A percentile compares a stretch with the other conserved stretches of the same genome.
These are phyloP conservation scores for Apteryx owenii DNA, from an alignment of 2,113 vertebrate species.

Conservation along the genomic window DNA sequence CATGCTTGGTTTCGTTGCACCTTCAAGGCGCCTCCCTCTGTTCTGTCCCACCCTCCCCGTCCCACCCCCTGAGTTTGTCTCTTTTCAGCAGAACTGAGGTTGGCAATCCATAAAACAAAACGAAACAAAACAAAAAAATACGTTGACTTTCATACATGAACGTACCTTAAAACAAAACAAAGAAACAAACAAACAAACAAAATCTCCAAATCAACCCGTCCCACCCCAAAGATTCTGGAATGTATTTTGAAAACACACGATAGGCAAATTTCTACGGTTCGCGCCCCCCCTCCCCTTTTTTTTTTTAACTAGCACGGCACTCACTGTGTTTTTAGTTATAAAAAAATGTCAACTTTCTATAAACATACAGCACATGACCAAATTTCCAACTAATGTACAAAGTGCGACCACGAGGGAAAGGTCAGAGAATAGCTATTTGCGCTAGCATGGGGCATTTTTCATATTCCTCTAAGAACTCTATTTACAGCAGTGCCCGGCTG, in stretches of 20 bases:
- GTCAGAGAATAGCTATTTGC: slow-evolving; percentile 77
- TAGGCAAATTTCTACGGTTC: slow-evolving; percentile 79
- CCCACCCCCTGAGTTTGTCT: slow-evolving; percentile 5
- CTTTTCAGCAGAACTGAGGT: slow-evolving; percentile 53
- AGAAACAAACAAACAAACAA: background rate
- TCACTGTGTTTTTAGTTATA: slow-evolving; percentile 81
- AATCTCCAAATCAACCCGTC: background rate
- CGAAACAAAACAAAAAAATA: background rate
- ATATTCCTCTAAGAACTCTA: slow-evolving; percentile 70
- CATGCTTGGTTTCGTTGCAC: background rate
- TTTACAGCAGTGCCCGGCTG: slow-evolving; percentile 76
- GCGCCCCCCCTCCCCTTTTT: slow-evolving; percentile 22
- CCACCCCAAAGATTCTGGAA: slow-evolving; percentile 69
- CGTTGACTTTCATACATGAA: slow-evolving; percentile 49
- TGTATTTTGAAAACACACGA: slow-evolving; percentile 74
- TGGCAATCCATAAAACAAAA: slow-evolving; percentile 23
- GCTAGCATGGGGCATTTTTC: slow-evolving; percentile 68
- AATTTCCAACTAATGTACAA: slow-evolving; percentile 85
- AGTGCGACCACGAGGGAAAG: slow-evolving; percentile 69
- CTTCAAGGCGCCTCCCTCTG: background rate
- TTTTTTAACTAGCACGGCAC: slow-evolving; percentile 76
- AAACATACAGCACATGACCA: slow-evolving; percentile 87
- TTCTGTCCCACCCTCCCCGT: background rate
- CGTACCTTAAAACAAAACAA: slow-evolving; percentile 38
- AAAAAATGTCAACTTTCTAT: slow-evolving; percentile 83